A percentile compares a stretch with the other conserved stretches of the same genome.
Evolutionary conservation across 2,888 invertebrate genomes (phyloP).

Genomic region (Acanthacorydalis orientalis): DNA sequence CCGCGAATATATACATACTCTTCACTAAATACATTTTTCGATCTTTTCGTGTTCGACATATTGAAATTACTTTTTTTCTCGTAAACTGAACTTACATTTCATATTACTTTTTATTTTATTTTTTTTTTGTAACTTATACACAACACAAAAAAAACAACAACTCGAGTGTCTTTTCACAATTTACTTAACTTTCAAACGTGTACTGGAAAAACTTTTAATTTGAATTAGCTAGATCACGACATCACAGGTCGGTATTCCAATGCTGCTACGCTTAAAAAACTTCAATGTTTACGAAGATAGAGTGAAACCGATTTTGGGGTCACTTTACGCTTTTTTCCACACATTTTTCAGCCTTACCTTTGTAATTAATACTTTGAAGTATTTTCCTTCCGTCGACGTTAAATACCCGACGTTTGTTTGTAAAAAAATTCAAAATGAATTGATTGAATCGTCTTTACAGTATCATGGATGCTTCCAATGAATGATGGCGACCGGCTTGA

Average conservation of each 20-base stretch:
- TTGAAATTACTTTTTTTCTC: neutral
- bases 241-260: neutral
- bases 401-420: no score
- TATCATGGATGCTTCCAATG: neutral
- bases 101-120: conserved; percentile 1
- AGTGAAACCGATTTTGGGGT: neutral
- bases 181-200: neutral
- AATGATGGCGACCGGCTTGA: conserved; percentile 6
- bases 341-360: conserved; percentile 7
- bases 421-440: no score
- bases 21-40: conserved; percentile 19
- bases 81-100: neutral
- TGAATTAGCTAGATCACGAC: neutral
- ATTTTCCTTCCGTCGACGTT: conserved; percentile 1
- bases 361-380: conserved; percentile 2
- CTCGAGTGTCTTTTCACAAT: neutral
- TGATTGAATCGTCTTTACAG: neutral
- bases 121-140: conserved; percentile 2
- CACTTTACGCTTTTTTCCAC: conserved; percentile 2
- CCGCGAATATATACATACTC: conserved; percentile 21
- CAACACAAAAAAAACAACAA: conserved; percentile 1
- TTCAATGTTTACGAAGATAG: neutral
- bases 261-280: neutral
- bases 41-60: conserved; percentile 4
- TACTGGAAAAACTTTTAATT: neutral